A percentile compares a stretch with the other conserved stretches of the same genome.
phyloP scores from a whole-genome alignment of 2,888 invertebrate species.

The Nomada ruficornis region DNA sequence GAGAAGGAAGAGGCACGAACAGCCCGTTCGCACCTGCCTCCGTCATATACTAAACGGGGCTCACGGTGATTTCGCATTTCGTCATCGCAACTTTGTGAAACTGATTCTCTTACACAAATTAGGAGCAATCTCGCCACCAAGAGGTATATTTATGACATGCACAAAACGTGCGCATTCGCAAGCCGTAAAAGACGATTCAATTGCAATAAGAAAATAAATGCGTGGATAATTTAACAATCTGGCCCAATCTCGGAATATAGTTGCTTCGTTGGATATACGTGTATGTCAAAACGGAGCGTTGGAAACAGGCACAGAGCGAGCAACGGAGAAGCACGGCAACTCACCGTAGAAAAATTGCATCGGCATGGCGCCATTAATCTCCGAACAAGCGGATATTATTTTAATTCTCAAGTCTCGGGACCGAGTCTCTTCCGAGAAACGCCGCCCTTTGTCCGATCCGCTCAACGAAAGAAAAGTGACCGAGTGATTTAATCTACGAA shows the following conservation, averaged over 20 bases:
- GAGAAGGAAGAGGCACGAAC: constrained; percentile 44
- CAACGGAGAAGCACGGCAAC: constrained; percentile 28
- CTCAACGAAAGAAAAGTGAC: constrained; percentile 78
- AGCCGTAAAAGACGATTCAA: not conserved
- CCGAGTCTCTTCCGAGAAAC: constrained; percentile 78
- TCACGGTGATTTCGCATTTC: constrained; percentile 70
- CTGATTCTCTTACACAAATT: constrained; percentile 49
- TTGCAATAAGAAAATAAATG: not conserved
- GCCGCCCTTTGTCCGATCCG: constrained; percentile 78
- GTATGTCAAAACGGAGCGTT: not conserved
- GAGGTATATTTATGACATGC: not conserved
- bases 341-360: constrained; percentile 76
- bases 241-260: too few relatives aligned
- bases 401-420: constrained; percentile 77
- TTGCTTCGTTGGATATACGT: too few relatives aligned
- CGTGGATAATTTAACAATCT: too few relatives aligned
- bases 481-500: constrained; percentile 77
- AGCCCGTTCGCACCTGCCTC: constrained; percentile 71
- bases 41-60: constrained; percentile 55
- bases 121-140: not conserved
- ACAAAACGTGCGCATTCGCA: not conserved
- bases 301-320: constrained; percentile 2
- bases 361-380: constrained; percentile 80
- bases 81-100: constrained; percentile 50
- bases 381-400: constrained; percentile 81